Conservation (phyloP, 2,888 invertebrate species). For the Augochlorella aurata region DNA sequence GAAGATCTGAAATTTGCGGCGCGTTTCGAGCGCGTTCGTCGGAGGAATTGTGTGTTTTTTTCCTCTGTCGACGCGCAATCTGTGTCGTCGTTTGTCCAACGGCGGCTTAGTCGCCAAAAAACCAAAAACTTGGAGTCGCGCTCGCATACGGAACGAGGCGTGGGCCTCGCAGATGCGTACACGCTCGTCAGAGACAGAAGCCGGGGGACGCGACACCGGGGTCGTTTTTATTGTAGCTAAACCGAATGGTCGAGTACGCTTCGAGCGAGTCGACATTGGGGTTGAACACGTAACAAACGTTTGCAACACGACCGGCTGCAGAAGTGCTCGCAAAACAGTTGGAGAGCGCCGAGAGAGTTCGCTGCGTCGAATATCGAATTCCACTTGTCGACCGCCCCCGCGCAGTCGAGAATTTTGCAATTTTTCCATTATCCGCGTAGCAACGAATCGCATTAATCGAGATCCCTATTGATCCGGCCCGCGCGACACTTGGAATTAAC, state of each 20-base stretch:
- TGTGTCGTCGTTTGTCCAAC: not conserved
- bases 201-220: slow-evolving; percentile 19
- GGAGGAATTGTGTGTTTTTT: not conserved
- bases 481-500: not conserved
- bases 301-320: slow-evolving; percentile 42
- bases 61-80: not conserved
- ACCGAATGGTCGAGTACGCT: slow-evolving; percentile 30
- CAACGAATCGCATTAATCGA: slow-evolving; percentile 28
- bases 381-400: slow-evolving; percentile 50
- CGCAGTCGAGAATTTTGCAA: slow-evolving; percentile 50
- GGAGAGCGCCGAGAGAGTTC: slow-evolving; percentile 38
- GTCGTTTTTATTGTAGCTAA: slow-evolving; percentile 38
- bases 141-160: not conserved
- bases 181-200: not conserved
- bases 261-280: slow-evolving; percentile 25
- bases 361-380: slow-evolving; percentile 58
- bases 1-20: not conserved
- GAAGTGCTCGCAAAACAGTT: slow-evolving; percentile 65
- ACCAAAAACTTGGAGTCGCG: not conserved
- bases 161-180: too few relatives aligned
- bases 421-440: slow-evolving; percentile 43
- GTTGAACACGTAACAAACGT: slow-evolving; percentile 47
- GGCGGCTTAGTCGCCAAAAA: not conserved
- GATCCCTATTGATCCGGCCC: not conserved
- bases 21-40: not conserved